Evolutionary conservation across 2,113 vertebrate genomes (phyloP).

Genomic region (Oophaga pumilio): DNA sequence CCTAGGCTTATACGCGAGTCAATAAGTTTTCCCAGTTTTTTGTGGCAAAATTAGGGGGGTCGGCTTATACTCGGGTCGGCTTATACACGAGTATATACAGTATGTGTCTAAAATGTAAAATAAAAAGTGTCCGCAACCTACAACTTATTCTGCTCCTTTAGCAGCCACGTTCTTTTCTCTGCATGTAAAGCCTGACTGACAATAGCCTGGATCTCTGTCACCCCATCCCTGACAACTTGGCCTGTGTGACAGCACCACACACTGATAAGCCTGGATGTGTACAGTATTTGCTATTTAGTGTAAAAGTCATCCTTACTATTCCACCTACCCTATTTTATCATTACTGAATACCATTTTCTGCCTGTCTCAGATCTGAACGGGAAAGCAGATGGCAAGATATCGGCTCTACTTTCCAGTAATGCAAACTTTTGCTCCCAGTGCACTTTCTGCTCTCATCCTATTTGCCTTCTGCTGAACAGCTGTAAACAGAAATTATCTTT

Average conservation of each 20-base stretch:
- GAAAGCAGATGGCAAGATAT: conserved; percentile 43
- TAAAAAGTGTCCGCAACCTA: not conserved
- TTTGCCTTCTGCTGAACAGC: conserved; percentile 28
- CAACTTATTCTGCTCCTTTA: not conserved
- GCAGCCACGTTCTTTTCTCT: not conserved
- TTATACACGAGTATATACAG: no score
- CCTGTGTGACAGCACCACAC: conserved; percentile 10
- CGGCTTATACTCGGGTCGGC: no score
- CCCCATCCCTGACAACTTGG: not conserved
- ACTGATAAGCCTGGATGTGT: not conserved
- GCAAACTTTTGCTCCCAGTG: conserved; percentile 21
- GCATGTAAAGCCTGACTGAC: not conserved
- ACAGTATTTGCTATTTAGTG: conserved; percentile 26
- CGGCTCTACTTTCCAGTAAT: conserved; percentile 35
- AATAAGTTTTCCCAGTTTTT: no score
- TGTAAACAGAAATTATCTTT: conserved; percentile 44
- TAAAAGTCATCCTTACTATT: conserved; percentile 14
- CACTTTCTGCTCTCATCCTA: conserved; percentile 38
- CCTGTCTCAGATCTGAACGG: conserved; percentile 28
- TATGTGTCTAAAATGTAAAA: no score
- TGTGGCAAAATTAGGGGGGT: no score
- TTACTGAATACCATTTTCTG: conserved; percentile 20
- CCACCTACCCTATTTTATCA: conserved; percentile 26
- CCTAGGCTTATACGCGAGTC: no score
- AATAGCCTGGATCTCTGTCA: not conserved